Evolutionary conservation across 2,113 vertebrate species (phyloP).

Genomic region (Lepus timidus): DNA sequence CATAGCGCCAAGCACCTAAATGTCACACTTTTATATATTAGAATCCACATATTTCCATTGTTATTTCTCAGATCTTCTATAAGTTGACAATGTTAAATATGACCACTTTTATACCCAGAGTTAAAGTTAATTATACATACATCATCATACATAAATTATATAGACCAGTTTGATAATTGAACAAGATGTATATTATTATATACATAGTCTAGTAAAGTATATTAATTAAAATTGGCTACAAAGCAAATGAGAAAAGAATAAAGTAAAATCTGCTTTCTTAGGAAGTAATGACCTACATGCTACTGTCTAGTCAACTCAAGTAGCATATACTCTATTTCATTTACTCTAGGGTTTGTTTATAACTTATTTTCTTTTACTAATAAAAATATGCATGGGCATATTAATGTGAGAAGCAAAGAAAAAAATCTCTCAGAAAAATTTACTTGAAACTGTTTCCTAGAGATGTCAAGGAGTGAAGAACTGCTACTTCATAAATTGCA

Average conservation of each 20-base stretch:
- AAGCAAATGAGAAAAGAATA: constrained; percentile 14
- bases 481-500: constrained; percentile 57
- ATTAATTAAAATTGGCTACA: constrained; percentile 37
- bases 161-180: not conserved
- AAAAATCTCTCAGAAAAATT: constrained; percentile 50
- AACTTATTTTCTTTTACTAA: constrained; percentile 59
- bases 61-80: constrained; percentile 27
- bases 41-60: not conserved
- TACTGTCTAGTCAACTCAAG: constrained; percentile 37
- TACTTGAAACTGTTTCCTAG: constrained; percentile 38
- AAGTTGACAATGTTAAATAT: not conserved
- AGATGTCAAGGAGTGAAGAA: constrained; percentile 52
- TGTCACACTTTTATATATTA: not conserved
- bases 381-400: constrained; percentile 49
- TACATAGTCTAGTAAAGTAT: not conserved
- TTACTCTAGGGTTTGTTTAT: constrained; percentile 58
- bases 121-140: not conserved
- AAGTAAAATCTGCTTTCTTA: constrained; percentile 50
- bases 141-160: not conserved
- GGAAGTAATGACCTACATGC: constrained; percentile 13
- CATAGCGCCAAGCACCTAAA: no score
- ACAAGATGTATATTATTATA: not conserved
- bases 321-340: constrained; percentile 42
- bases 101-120: not conserved
- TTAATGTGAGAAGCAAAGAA: constrained; percentile 20